These are phyloP conservation scores for Lagopus leucura DNA, from an alignment of 2,113 vertebrate species.

Conservation along the genomic window DNA sequence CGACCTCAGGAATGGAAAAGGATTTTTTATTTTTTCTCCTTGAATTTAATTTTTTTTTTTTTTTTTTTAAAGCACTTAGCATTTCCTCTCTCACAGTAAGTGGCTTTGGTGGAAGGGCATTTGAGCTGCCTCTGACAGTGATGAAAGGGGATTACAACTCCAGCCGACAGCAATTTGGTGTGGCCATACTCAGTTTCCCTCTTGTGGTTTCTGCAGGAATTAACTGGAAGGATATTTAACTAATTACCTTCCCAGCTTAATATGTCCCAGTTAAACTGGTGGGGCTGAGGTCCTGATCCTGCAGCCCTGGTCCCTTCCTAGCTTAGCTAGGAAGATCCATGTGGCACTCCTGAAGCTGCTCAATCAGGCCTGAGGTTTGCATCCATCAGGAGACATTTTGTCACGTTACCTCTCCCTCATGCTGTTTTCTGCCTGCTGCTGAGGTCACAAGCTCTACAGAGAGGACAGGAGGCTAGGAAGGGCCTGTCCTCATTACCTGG, in stretches of 20 bases:
- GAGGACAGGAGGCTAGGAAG: background rate
- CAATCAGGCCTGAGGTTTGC: background rate
- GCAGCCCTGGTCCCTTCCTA: background rate
- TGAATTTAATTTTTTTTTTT: background rate
- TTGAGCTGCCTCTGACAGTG: background rate
- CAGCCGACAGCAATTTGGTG: background rate
- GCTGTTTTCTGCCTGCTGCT: background rate
- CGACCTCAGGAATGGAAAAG: background rate
- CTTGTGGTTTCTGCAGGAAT: constrained; percentile 50
- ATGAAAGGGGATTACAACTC: background rate
- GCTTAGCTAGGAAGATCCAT: background rate
- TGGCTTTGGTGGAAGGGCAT: background rate
- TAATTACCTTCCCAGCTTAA: constrained; percentile 11
- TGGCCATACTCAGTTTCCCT: constrained; percentile 33
- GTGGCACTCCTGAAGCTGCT: background rate
- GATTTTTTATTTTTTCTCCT: background rate
- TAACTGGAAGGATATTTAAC: constrained; percentile 29
- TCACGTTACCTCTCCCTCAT: background rate
- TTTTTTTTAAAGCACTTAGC: background rate
- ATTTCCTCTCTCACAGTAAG: background rate
- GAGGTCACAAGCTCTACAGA: background rate
- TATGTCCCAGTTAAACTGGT: background rate
- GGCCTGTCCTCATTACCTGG: background rate
- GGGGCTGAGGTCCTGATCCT: background rate
- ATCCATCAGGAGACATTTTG: constrained; percentile 19